Evolutionary conservation across 2,797 vertebrate species (phyloP).

Genomic region (Lindbergichthys nudifrons): DNA sequence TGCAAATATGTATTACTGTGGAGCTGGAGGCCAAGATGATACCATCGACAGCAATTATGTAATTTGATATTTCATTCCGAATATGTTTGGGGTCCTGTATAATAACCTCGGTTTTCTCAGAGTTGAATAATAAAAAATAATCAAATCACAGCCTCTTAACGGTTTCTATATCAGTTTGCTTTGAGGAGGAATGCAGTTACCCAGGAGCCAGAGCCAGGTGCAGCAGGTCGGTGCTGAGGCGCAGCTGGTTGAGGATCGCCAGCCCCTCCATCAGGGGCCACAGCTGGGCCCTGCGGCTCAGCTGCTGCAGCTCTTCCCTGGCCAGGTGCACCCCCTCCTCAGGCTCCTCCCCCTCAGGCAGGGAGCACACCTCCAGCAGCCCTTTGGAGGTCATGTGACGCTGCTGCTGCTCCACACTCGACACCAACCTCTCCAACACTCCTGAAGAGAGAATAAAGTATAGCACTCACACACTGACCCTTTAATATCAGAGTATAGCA

Average conservation of each 20-base stretch:
- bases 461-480: not conserved
- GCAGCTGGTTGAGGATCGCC: slow-evolving; percentile 91
- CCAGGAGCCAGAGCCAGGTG: slow-evolving; percentile 76
- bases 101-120: too few species aligned
- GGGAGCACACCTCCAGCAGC: slow-evolving; percentile 64
- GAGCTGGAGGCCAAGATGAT: too few species aligned
- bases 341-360: slow-evolving; percentile 61
- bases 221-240: slow-evolving; percentile 86
- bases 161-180: not conserved
- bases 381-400: slow-evolving; percentile 85
- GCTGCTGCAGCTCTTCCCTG: slow-evolving; percentile 82
- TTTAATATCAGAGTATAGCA: too few species aligned
- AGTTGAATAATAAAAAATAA: too few species aligned
- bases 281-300: slow-evolving; percentile 87
- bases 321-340: slow-evolving; percentile 46
- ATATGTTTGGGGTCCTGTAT: too few species aligned
- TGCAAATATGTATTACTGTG: too few species aligned
- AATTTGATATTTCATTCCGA: too few species aligned
- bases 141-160: too few species aligned
- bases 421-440: slow-evolving; percentile 84
- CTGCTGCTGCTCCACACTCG: slow-evolving; percentile 85
- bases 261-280: slow-evolving; percentile 95
- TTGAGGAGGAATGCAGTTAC: slow-evolving; percentile 43
- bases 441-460: slow-evolving; percentile 51
- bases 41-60: too few species aligned